phyloP scores from a whole-genome alignment of 2,797 vertebrate species.

The Arrhamphus sclerolepis region DNA sequence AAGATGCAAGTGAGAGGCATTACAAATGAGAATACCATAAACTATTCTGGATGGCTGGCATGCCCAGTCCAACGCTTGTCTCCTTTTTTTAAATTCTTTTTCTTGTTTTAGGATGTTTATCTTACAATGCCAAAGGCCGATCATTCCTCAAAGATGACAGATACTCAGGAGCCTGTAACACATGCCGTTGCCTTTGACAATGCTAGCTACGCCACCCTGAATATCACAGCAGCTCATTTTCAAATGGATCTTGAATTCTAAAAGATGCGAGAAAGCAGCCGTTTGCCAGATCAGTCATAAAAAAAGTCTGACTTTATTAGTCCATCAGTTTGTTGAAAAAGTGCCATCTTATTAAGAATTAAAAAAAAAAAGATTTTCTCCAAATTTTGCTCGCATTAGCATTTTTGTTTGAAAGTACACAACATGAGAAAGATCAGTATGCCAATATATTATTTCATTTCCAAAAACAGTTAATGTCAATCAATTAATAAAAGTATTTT shows the following conservation, averaged over 20 bases:
- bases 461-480: constrained; percentile 49
- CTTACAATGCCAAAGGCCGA: constrained; percentile 1
- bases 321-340: background rate
- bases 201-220: background rate
- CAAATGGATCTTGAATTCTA: too few species aligned
- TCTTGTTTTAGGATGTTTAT: constrained; percentile 11
- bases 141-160: background rate
- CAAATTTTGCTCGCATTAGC: too few species aligned
- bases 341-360: too few species aligned
- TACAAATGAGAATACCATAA: constrained; percentile 38
- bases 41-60: constrained; percentile 21
- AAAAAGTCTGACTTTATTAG: background rate
- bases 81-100: constrained; percentile 8
- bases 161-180: constrained; percentile 11
- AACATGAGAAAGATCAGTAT: constrained; percentile 28
- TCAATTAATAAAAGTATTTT: constrained; percentile 22
- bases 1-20: constrained; percentile 32
- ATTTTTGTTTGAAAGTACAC: too few species aligned
- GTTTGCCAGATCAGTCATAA: constrained; percentile 36
- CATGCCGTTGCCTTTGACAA: constrained; percentile 9
- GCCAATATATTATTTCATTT: constrained; percentile 78
- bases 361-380: too few species aligned
- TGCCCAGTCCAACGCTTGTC: constrained; percentile 28
- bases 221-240: background rate
- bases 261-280: constrained; percentile 3